Evolutionary conservation across 1,140 invertebrate species (phyloP).

Genomic region (Leptinotarsa lineolata): DNA sequence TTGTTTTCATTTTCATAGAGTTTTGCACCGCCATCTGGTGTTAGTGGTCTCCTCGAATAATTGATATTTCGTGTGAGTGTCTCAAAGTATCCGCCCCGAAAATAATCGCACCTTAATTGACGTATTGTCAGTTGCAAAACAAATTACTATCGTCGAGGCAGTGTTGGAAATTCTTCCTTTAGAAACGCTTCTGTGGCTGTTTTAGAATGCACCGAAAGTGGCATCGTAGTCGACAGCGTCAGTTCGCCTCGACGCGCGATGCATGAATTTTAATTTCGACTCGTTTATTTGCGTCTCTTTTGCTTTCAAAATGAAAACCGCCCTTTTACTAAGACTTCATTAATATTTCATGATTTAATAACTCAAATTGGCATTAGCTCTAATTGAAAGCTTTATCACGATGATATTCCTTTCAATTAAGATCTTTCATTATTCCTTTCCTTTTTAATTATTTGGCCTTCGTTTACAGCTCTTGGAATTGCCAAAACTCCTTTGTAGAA

Average conservation of each 20-base stretch:
- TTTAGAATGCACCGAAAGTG: conserved; percentile 16
- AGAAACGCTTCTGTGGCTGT: neutral
- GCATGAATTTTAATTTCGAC: conserved; percentile 31
- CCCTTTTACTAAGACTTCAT: conserved; percentile 29
- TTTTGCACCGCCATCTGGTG: too few species aligned
- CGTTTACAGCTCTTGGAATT: neutral
- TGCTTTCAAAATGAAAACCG: conserved; percentile 28
- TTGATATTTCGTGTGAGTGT: too few species aligned
- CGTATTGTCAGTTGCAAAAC: neutral
- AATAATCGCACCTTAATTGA: neutral
- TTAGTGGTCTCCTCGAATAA: too few species aligned
- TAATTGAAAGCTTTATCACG: conserved; percentile 18
- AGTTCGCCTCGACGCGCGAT: conserved; percentile 3
- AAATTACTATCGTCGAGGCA: neutral
- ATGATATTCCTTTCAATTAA: conserved; percentile 12
- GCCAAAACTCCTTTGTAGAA: too few species aligned
- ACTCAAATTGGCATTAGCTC: conserved; percentile 29
- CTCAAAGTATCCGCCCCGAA: too few species aligned
- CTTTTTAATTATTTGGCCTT: conserved; percentile 1
- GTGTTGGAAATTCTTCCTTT: neutral
- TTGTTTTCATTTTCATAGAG: too few species aligned
- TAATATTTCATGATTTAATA: conserved; percentile 29
- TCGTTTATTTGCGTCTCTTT: conserved; percentile 32
- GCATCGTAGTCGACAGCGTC: neutral
- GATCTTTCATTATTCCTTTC: conserved; percentile 1